A percentile compares a stretch with the other conserved stretches of the same genome.
Conservation (phyloP, 2,888 invertebrate genomes). For the Pantelozetes paolii region DNA sequence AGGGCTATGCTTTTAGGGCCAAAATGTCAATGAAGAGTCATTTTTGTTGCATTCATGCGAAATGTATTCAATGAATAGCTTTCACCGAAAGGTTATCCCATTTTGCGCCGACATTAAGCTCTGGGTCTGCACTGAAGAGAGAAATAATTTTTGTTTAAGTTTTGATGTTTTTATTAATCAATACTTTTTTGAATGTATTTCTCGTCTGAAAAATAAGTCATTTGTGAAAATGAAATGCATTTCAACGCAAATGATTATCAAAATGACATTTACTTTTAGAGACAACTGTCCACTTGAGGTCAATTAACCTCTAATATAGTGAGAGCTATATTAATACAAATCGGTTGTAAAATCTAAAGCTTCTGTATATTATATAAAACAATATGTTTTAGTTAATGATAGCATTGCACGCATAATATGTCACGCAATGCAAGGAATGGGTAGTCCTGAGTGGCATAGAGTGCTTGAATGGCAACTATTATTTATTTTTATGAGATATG, state of each 20-base stretch:
- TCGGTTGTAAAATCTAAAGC: not conserved
- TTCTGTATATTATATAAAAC: not conserved
- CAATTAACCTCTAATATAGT: constrained; percentile 20
- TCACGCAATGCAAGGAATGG: constrained; percentile 18
- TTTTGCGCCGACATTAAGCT: too few relatives aligned
- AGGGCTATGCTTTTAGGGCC: constrained; percentile 23
- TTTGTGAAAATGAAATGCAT: constrained; percentile 10
- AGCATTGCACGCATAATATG: constrained; percentile 24
- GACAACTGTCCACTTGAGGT: constrained; percentile 23
- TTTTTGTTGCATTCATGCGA: not conserved
- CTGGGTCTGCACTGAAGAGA: not conserved
- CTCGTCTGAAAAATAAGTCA: not conserved
- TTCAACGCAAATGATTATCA: not conserved
- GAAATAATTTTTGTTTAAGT: not conserved
- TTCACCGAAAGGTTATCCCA: not conserved
- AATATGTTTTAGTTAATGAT: constrained; percentile 19
- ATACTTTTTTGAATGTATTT: not conserved
- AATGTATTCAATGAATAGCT: not conserved
- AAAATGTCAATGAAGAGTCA: constrained; percentile 30
- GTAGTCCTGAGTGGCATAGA: not conserved
- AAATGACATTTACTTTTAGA: not conserved
- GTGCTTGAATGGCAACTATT: not conserved
- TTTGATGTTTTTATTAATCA: not conserved
- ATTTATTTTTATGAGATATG: not conserved
- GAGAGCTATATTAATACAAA: not conserved